A percentile compares a stretch with the other conserved stretches of the same genome.
Conservation (phyloP, 2,113 vertebrate genomes). For the Spilogale gracilis region DNA sequence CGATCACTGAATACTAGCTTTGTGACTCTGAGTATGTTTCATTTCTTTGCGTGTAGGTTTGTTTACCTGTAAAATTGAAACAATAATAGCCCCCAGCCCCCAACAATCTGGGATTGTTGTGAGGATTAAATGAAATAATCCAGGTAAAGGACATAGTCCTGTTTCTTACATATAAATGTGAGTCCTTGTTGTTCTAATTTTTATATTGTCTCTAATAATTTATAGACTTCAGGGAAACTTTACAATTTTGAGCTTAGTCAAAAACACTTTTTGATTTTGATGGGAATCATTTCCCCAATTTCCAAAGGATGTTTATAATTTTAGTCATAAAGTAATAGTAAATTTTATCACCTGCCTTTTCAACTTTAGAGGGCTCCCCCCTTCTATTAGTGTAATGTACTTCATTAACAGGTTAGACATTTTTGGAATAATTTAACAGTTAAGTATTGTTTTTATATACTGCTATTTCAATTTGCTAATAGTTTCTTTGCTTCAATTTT, state of each 20-base stretch:
- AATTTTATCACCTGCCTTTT: neutral
- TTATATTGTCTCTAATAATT: neutral
- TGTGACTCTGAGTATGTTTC: neutral
- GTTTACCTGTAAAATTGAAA: neutral
- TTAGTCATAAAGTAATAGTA: neutral
- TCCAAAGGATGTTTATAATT: neutral
- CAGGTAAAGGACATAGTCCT: neutral
- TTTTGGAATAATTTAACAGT: neutral
- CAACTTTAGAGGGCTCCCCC: neutral
- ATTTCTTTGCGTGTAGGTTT: neutral
- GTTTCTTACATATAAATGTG: neutral
- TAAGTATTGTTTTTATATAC: neutral
- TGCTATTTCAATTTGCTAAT: slow-evolving; percentile 10
- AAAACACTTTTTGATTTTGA: neutral
- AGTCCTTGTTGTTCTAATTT: neutral
- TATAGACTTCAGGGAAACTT: neutral
- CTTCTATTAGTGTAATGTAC: neutral
- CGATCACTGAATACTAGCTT: neutral
- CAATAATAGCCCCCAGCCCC: neutral
- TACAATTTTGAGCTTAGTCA: neutral
- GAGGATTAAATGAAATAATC: neutral
- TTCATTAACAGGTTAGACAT: neutral
- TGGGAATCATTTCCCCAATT: neutral
- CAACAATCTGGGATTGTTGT: neutral
- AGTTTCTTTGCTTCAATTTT: neutral